Conservation (phyloP, 2,888 invertebrate species). For the Axea sp. region DNA sequence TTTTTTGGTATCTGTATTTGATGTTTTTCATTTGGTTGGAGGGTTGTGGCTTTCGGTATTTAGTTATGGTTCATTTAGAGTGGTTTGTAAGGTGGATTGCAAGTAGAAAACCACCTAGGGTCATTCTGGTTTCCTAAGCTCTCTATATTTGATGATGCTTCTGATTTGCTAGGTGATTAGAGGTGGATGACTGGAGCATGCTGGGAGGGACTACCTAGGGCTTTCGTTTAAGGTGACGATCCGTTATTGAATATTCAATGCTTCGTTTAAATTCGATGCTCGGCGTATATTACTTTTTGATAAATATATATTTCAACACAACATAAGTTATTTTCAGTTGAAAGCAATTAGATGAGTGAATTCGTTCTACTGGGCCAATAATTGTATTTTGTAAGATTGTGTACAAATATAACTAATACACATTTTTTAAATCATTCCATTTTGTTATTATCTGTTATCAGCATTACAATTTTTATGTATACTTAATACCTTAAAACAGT, state of each 20-base stretch:
- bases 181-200: constrained; percentile 1
- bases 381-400: too few species aligned
- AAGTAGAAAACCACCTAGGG: neutral
- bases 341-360: too few species aligned
- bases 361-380: too few species aligned
- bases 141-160: neutral
- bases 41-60: constrained; percentile 2
- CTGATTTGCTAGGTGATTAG: constrained; percentile 9
- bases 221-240: neutral
- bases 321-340: too few species aligned
- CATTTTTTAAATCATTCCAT: too few species aligned
- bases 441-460: too few species aligned
- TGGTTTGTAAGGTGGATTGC: constrained; percentile 9
- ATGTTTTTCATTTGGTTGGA: neutral
- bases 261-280: neutral
- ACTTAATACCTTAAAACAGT: too few species aligned
- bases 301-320: too few species aligned
- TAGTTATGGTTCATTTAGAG: constrained; percentile 9
- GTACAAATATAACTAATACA: too few species aligned
- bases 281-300: too few species aligned
- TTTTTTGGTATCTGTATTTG: neutral
- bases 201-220: constrained; percentile 11
- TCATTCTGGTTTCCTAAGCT: constrained; percentile 2
- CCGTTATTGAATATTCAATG: constrained; percentile 4
- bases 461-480: too few species aligned